Conservation (phyloP, 2,113 vertebrate species). For the Tenrec ecaudatus region DNA sequence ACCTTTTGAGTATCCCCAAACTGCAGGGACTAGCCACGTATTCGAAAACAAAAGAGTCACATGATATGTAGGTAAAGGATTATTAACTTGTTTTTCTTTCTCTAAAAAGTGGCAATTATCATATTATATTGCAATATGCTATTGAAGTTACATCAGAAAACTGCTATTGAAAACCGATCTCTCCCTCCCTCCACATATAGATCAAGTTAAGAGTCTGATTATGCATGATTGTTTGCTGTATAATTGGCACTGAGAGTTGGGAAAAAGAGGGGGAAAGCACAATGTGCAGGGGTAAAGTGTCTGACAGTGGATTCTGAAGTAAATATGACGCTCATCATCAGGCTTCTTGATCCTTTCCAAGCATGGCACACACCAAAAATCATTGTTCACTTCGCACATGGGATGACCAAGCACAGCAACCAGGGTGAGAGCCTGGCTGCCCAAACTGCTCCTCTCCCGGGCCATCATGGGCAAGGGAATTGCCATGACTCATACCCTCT, state of each 20-base stretch:
- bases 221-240: conserved; percentile 39
- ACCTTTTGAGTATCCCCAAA: neutral
- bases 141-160: conserved; percentile 68
- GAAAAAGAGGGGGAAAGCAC: neutral
- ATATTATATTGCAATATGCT: conserved; percentile 77
- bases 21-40: conserved; percentile 39
- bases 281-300: neutral
- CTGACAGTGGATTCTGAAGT: neutral
- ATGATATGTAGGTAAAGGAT: conserved; percentile 60
- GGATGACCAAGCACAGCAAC: neutral
- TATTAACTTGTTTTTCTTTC: conserved; percentile 78
- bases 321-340: neutral
- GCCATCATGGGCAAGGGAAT: neutral
- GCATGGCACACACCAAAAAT: neutral
- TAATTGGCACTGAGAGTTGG: conserved; percentile 22
- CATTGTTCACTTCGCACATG: neutral
- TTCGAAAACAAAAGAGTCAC: conserved; percentile 72
- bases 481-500: neutral
- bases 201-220: conserved; percentile 48
- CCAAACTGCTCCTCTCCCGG: neutral
- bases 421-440: neutral
- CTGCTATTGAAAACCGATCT: conserved; percentile 56
- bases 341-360: neutral
- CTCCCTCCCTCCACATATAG: conserved; percentile 37
- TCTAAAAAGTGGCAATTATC: conserved; percentile 71